Evolutionary conservation across 2,113 vertebrate genomes (phyloP).

Genomic region (Grallaria varia): DNA sequence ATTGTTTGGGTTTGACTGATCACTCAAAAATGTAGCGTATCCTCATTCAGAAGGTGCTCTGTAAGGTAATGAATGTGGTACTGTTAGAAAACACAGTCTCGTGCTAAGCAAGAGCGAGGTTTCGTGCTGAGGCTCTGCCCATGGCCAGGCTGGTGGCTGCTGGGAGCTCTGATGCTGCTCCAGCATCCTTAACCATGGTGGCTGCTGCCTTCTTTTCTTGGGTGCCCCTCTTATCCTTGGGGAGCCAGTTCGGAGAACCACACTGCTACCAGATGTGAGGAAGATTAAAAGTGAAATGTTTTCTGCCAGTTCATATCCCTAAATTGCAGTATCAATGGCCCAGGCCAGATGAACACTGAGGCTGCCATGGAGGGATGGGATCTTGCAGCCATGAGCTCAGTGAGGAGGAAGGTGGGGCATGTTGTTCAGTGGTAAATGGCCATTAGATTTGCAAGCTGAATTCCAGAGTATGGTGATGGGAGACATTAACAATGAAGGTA

Average conservation of each 20-base stretch:
- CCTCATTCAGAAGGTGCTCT: conserved; percentile 54
- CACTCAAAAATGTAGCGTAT: conserved; percentile 66
- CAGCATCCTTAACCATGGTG: neutral
- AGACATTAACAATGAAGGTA: neutral
- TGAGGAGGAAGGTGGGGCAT: neutral
- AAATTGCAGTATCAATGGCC: accelerated
- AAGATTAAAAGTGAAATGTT: neutral
- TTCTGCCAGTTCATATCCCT: neutral
- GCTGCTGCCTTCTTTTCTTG: neutral
- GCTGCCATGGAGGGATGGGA: neutral
- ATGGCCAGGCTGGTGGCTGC: neutral
- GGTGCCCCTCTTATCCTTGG: neutral
- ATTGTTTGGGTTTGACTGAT: conserved; percentile 74
- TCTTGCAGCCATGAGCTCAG: neutral
- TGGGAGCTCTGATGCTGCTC: neutral
- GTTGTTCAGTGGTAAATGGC: neutral
- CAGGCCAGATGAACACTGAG: neutral
- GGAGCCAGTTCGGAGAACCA: neutral
- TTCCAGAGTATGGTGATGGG: neutral
- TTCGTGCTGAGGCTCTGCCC: neutral
- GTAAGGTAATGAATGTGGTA: conserved; percentile 53
- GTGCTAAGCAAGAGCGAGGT: neutral
- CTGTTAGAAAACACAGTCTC: neutral
- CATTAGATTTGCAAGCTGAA: neutral
- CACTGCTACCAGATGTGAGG: neutral